Conservation (phyloP, 2,888 invertebrate species). For the Ochropleura leucogaster region DNA sequence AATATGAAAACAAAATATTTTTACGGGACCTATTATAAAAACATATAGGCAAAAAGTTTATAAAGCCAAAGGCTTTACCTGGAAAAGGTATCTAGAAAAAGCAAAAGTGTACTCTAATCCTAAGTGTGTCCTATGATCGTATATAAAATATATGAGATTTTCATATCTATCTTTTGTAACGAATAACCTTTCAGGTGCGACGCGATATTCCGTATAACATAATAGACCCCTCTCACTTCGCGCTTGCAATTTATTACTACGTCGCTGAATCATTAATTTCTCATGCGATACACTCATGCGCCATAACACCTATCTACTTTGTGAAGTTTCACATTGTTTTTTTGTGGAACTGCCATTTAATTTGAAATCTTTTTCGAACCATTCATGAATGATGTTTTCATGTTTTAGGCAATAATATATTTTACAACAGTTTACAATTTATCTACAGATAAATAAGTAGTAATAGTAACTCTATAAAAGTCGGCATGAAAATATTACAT, state of each 20-base stretch:
- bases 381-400: not conserved
- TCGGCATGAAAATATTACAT: too few relatives aligned
- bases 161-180: constrained; percentile 27
- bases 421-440: not conserved
- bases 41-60: not conserved
- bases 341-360: not conserved
- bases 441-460: not conserved
- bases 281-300: constrained; percentile 29
- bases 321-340: not conserved
- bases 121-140: not conserved
- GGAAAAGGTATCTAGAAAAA: not conserved
- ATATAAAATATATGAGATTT: constrained; percentile 24
- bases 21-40: not conserved
- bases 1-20: not conserved
- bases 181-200: constrained; percentile 46
- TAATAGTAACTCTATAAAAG: not conserved
- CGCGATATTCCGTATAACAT: constrained; percentile 39
- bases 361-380: not conserved
- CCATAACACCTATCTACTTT: not conserved
- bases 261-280: constrained; percentile 48
- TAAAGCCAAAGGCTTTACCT: not conserved
- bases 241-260: constrained; percentile 46
- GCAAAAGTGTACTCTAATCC: constrained; percentile 1
- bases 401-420: not conserved
- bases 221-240: constrained; percentile 30